phyloP scores from a whole-genome alignment of 2,113 vertebrate genomes.

The Romanogobio albipinnatus region DNA sequence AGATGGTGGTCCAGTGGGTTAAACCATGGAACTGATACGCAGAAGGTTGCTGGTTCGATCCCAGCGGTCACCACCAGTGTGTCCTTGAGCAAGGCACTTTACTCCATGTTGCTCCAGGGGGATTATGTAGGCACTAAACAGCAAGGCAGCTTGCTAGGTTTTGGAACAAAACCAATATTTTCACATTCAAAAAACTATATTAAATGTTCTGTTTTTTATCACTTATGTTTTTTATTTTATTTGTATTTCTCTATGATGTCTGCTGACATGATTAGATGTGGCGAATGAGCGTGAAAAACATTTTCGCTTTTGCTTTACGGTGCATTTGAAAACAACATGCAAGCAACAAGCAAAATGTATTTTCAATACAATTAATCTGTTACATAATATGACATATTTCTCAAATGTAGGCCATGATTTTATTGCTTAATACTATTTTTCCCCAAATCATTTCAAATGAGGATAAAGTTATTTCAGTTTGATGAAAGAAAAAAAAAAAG shows the following conservation, averaged over 20 bases:
- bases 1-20: too few species aligned
- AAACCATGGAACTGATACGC: too few species aligned
- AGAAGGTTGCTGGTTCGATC: too few species aligned
- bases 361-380: background rate
- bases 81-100: too few species aligned
- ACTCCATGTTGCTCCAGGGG: too few species aligned
- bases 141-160: background rate
- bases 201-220: background rate
- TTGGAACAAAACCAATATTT: background rate
- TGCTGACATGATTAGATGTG: too few species aligned
- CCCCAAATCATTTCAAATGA: too few species aligned
- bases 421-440: too few species aligned
- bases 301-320: background rate
- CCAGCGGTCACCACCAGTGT: too few species aligned
- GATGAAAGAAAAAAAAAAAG: too few species aligned
- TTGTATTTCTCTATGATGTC: background rate
- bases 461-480: background rate
- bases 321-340: background rate
- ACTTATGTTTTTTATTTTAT: background rate
- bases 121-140: background rate
- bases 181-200: background rate
- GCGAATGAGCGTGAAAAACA: background rate
- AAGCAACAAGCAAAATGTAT: background rate
- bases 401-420: background rate
- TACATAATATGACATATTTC: background rate